Evolutionary conservation across 2,888 invertebrate species (phyloP), one percentile per base, ranked within the genome.

Genomic region (Troides oblongomaculatus): DNA sequence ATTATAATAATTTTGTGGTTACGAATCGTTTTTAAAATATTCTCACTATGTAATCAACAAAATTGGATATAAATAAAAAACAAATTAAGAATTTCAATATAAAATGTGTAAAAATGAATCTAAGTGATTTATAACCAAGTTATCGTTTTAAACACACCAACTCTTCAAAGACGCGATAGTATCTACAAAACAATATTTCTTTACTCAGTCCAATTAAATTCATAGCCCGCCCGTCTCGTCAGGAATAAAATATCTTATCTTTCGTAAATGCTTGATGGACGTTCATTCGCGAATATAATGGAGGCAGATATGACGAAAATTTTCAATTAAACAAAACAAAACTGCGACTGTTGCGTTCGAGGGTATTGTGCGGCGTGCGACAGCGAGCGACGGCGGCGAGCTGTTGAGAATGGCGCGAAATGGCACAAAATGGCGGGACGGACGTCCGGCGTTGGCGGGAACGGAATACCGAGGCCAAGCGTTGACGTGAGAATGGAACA

Each of bases 261-360:
- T 64, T 72, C 58, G 60, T 50, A 12, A 74, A 70, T 73, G 72
- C 74, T 76, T 75, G 75, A 76, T 72, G 75, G 76, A 77, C 77
- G 76, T 78, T 78, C 78, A 78, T 81, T 79, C 77, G 80, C 71
- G 70, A 75, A 79, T 75, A 89, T 85, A 89, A 89, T 83, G 78
- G 81, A 69, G 71, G 72, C 81, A 78, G 83, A 85, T 87, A 86
- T 83, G 83, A 84, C 85, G 84, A 88, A 89, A 86, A 88, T 86
- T 86, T 89, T 89, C 88, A 89, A 90, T 90, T 89, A 87, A 86
- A 90, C 81, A 82, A 88, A 89, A 88, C 85, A 88, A 88, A 88
- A 87, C 84, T 76, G 72, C 70, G 79, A 74, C 78, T 76, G 76
- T 83, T 75, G 71, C 71, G 79, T 75, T 77, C 76, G 75, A 78